A percentile compares a stretch with the other conserved stretches of the same genome.
Conservation (phyloP, 1,140 invertebrate species). For the Amphibalanus amphitrite region DNA sequence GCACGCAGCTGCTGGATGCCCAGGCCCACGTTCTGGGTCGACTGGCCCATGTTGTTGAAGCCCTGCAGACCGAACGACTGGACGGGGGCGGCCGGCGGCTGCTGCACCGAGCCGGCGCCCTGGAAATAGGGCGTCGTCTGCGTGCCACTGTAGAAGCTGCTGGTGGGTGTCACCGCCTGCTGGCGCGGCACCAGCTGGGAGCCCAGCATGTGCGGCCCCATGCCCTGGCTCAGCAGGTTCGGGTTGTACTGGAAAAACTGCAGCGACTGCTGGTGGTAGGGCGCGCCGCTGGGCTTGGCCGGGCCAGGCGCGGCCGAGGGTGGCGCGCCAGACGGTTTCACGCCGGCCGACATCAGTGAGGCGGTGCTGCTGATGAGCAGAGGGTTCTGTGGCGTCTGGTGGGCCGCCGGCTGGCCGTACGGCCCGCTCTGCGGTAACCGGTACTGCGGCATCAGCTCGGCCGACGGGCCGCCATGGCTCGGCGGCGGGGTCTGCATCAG, state of each 20-base stretch:
- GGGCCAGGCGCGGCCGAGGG: slow-evolving; percentile 32
- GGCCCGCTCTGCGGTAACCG: slow-evolving; percentile 40
- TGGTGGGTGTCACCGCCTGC: slow-evolving; percentile 13
- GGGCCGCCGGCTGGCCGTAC: slow-evolving; percentile 55
- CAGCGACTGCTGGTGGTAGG: slow-evolving; percentile 30
- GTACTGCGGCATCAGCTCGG: slow-evolving; percentile 53
- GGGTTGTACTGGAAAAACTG: slow-evolving; percentile 35
- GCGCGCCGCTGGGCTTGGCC: slow-evolving; percentile 21
- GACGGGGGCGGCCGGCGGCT: neutral
- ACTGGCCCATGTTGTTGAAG: neutral
- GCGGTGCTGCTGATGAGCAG: slow-evolving; percentile 72
- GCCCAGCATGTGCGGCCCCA: slow-evolving; percentile 23
- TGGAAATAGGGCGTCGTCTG: neutral
- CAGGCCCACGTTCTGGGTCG: neutral
- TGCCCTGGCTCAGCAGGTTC: slow-evolving; percentile 22
- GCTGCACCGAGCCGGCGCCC: neutral
- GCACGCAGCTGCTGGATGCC: neutral
- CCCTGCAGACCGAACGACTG: neutral
- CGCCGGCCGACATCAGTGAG: slow-evolving; percentile 61
- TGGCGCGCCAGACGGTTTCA: slow-evolving; percentile 26
- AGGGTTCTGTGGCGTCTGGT: slow-evolving; percentile 61
- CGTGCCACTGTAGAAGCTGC: slow-evolving; percentile 6
- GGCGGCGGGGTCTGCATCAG: slow-evolving; percentile 41
- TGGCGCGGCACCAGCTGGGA: slow-evolving; percentile 41
- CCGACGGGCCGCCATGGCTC: slow-evolving; percentile 61